Base-by-base conservation (phyloP, 2,113 vertebrate species). In the Leptobrachium leishanense region DNA sequence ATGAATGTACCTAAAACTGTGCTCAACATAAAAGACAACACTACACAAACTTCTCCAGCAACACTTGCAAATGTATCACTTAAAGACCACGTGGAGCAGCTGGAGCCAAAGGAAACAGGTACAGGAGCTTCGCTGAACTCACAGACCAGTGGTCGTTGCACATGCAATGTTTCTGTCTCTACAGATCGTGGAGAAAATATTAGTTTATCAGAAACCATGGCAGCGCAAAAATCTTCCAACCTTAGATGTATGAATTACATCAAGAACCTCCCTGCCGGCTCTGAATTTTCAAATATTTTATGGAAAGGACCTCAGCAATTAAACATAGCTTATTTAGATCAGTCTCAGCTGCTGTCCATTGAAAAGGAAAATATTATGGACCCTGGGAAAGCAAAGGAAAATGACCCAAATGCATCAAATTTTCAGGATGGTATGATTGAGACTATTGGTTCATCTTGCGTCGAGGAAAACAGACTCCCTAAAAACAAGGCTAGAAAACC, bases 31-130 rank as follows among this genome's bases (percentile, higher is more conserved):
- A 80, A 69, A 73, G 90, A 94, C n/a, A 88, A 73, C 10, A 44
- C 71, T 50, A 85, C 85, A 3, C 93, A 94, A 85, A 94, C 91
- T 2, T 92, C 90, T 1, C 90, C 91, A 15, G 40, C n/a, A 68
- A 65, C 0, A 1, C 20, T 65, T n/a, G 84, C 75, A 42, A 20
- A 2, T 43, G 13, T 65, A 20, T 68, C 0, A 77, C 68, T 44
- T 39, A 59, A 46, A 66, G 12, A 10, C 15, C 64, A 86, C 63
- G 46, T 81, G 54, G 0, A 0, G 0, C 1, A 8, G 59, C 39
- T 10, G 75, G 81, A 0, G 42, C 65, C 46, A 53, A 62, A 2
- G 2, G 41, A 15, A n/a, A 3, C 1, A 39, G 75, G 81, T 72
- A 80, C 64, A 43, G 20, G 31, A 3, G 72, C 50, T 78, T 81